A percentile compares a stretch with the other conserved stretches of the same genome.
phyloP scores from a whole-genome alignment of 2,888 invertebrate species.

The Tanaodytes sp. region DNA sequence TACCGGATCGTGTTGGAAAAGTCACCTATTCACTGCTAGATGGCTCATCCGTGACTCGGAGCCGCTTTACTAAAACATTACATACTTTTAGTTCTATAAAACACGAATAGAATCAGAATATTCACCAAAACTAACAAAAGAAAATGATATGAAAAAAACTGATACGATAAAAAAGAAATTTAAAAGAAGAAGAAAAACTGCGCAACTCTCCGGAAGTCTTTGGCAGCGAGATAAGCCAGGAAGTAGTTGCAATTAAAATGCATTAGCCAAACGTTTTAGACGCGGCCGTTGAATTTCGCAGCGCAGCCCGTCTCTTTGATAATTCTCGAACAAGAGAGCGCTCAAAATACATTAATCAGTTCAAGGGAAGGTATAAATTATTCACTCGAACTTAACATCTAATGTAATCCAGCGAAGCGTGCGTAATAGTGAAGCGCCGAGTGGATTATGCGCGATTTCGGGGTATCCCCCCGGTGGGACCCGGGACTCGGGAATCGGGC shows the following conservation, averaged over 20 bases:
- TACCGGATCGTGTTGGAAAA: too few relatives aligned
- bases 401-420: slow-evolving; percentile 51
- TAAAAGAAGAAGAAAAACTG: too few relatives aligned
- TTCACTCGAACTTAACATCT: slow-evolving; percentile 52
- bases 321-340: slow-evolving; percentile 47
- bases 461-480: slow-evolving; percentile 39
- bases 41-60: too few relatives aligned
- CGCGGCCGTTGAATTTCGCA: slow-evolving; percentile 36
- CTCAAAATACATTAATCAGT: slow-evolving; percentile 54
- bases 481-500: slow-evolving; percentile 52
- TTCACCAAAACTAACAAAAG: too few relatives aligned
- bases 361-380: slow-evolving; percentile 49
- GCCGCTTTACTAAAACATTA: too few relatives aligned
- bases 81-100: too few relatives aligned
- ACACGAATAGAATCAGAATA: too few relatives aligned
- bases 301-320: slow-evolving; percentile 40
- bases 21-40: too few relatives aligned
- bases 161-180: too few relatives aligned
- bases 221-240: neutral
- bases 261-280: slow-evolving; percentile 39
- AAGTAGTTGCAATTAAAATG: slow-evolving; percentile 38
- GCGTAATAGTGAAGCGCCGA: slow-evolving; percentile 50
- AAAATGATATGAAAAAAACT: too few relatives aligned
- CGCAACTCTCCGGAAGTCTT: too few relatives aligned
- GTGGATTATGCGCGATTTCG: slow-evolving; percentile 55